Percentiles rank a stretch among this genome's conserved stretches.
phyloP scores from a whole-genome alignment of 2,797 vertebrate genomes.

The Eulemur rubriventer region DNA sequence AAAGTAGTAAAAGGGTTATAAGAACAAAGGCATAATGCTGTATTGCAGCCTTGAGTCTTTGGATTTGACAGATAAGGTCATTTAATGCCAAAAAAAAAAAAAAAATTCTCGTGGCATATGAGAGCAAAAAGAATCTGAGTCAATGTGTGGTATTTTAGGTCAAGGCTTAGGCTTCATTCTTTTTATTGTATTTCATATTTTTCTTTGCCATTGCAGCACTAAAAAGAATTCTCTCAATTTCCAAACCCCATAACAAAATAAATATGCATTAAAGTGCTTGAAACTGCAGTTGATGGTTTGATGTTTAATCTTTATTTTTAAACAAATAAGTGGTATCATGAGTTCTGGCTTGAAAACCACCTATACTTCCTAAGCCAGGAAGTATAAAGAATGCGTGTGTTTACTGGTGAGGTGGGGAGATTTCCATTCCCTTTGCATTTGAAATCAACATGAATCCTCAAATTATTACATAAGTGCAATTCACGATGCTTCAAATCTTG shows the following conservation, averaged over 20 bases:
- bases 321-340: slow-evolving; percentile 50
- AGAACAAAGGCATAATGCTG: slow-evolving; percentile 70
- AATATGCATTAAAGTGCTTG: slow-evolving; percentile 60
- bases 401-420: not conserved
- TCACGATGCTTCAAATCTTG: slow-evolving; percentile 8
- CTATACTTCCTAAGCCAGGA: not conserved
- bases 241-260: slow-evolving; percentile 57
- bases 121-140: slow-evolving; percentile 55
- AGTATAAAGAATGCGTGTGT: not conserved
- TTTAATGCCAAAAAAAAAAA: slow-evolving; percentile 66
- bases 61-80: slow-evolving; percentile 79
- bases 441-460: slow-evolving; percentile 10
- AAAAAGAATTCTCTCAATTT: slow-evolving; percentile 45
- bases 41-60: slow-evolving; percentile 72
- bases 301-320: slow-evolving; percentile 75
- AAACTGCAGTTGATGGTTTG: slow-evolving; percentile 56
- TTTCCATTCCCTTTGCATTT: not conserved
- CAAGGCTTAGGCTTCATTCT: not conserved
- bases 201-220: not conserved
- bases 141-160: slow-evolving; percentile 55
- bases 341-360: slow-evolving; percentile 60
- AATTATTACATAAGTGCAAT: slow-evolving; percentile 20
- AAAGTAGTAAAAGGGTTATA: slow-evolving; percentile 56
- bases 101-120: slow-evolving; percentile 20
- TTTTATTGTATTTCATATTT: slow-evolving; percentile 47